Conservation (phyloP, 2,888 invertebrate species). For the Encarsia formosa region DNA sequence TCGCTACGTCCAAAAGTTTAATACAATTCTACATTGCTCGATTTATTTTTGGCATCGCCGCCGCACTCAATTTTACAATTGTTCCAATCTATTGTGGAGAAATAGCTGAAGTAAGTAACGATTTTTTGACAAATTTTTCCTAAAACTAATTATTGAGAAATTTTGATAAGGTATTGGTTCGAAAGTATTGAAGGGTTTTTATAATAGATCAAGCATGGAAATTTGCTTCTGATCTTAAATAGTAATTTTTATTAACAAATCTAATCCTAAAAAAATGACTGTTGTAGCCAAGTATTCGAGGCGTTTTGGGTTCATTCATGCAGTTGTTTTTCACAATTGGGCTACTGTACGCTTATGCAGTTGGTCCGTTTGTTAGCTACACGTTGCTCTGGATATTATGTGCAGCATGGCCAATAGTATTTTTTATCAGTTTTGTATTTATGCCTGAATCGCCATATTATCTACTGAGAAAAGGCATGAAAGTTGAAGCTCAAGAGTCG, state of each 20-base stretch:
- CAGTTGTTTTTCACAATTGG: conserved; percentile 70
- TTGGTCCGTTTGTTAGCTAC: conserved; percentile 71
- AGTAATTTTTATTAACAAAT: no score
- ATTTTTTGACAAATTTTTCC: no score
- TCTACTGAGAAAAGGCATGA: conserved; percentile 58
- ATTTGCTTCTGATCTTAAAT: no score
- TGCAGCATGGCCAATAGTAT: conserved; percentile 59
- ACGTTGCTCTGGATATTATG: conserved; percentile 63
- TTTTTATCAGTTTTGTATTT: conserved; percentile 62
- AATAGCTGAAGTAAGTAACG: conserved; percentile 68
- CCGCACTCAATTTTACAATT: conserved; percentile 68
- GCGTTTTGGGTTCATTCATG: conserved; percentile 76
- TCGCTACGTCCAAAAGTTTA: conserved; percentile 57
- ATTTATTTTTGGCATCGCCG: conserved; percentile 61
- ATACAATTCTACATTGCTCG: conserved; percentile 57
- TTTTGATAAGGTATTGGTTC: no score
- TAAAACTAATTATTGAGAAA: no score
- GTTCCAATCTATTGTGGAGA: conserved; percentile 86
- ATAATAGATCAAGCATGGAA: no score
- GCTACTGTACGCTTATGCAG: conserved; percentile 64
- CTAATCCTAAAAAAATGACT: no score
- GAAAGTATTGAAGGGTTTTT: no score
- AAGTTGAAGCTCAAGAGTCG: conserved; percentile 61
- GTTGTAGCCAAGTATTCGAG: conserved; percentile 74
- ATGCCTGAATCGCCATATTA: conserved; percentile 82